Evolutionary conservation across 2,888 invertebrate genomes (phyloP).

Genomic region (Microctonus aethiopoides): DNA sequence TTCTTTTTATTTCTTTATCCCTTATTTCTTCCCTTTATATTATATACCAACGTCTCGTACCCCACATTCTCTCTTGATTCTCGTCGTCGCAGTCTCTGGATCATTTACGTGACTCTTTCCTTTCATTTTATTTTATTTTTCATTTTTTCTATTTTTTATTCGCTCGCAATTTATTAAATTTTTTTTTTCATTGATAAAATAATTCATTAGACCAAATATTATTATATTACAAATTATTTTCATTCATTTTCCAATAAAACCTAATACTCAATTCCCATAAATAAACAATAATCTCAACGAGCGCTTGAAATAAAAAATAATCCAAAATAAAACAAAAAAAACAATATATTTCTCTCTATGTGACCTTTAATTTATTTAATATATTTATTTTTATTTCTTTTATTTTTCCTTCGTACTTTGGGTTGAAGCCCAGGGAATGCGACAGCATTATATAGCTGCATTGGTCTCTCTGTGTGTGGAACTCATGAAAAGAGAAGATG

Average conservation of each 20-base stretch:
- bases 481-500: background rate
- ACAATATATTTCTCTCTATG: too few relatives aligned
- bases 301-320: too few relatives aligned
- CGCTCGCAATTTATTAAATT: background rate
- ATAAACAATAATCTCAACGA: too few relatives aligned
- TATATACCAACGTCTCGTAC: background rate
- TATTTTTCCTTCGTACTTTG: background rate
- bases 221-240: too few relatives aligned
- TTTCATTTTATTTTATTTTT: slow-evolving; percentile 34
- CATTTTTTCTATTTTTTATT: slow-evolving; percentile 28
- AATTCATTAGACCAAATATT: too few relatives aligned
- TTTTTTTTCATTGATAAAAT: too few relatives aligned
- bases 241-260: too few relatives aligned
- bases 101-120: slow-evolving; percentile 38
- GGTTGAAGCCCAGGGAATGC: background rate
- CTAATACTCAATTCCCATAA: too few relatives aligned
- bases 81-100: slow-evolving; percentile 21
- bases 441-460: background rate
- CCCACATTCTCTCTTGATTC: slow-evolving; percentile 5
- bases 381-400: background rate
- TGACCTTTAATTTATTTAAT: background rate
- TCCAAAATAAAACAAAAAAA: too few relatives aligned
- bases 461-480: too few relatives aligned
- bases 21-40: background rate
- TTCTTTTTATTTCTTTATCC: slow-evolving; percentile 3